These are phyloP conservation scores for Falco peregrinus DNA, from an alignment of 2,797 vertebrate species.

Conservation along the genomic window DNA sequence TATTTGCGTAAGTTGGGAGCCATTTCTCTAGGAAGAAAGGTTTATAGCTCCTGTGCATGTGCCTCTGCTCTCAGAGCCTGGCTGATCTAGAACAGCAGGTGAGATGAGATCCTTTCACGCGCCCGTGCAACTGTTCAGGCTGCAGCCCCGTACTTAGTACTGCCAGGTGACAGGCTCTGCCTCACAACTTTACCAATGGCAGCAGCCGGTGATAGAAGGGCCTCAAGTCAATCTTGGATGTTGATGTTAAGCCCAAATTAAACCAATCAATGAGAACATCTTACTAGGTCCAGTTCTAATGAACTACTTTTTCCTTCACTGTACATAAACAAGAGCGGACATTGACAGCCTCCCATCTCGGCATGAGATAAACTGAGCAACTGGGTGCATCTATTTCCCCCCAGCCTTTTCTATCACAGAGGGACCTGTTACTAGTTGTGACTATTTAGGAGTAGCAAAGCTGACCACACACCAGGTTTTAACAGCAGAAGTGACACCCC, in stretches of 20 bases:
- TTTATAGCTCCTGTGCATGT: background rate
- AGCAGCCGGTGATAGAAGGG: background rate
- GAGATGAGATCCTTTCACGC: fast-evolving
- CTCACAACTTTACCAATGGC: no score
- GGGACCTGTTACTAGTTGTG: background rate
- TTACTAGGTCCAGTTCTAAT: background rate
- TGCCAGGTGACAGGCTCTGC: background rate
- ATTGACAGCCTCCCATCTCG: background rate
- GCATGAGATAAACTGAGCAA: background rate
- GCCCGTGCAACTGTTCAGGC: background rate
- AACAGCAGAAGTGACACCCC: background rate
- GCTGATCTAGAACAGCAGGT: background rate
- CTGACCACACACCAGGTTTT: background rate
- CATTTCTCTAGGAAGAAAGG: background rate
- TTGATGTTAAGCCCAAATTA: background rate
- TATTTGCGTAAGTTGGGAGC: fast-evolving
- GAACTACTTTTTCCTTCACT: background rate
- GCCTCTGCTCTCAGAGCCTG: background rate
- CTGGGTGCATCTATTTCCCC: background rate
- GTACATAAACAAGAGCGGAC: background rate
- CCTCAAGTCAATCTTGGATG: background rate
- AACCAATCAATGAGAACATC: background rate
- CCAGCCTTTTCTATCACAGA: background rate
- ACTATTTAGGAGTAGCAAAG: background rate
- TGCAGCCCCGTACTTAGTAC: background rate